Base-by-base conservation (phyloP, 2,797 vertebrate genomes). In the Halcyon leucocephala region DNA sequence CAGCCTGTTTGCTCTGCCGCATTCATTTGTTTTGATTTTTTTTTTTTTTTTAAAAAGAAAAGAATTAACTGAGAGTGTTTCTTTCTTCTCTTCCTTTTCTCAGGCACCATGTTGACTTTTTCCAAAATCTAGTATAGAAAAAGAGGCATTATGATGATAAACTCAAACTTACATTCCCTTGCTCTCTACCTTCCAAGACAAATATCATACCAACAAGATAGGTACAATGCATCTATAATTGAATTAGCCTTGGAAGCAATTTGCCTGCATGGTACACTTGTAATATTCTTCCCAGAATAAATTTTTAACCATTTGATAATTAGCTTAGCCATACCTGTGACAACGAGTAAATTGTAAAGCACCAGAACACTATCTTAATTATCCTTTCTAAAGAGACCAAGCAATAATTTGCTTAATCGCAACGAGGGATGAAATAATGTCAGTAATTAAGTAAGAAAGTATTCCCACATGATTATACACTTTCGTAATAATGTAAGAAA, bases 261-360 rank as follows among this genome's bases (percentile, higher is more conserved):
- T 82, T 80, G 57, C 66, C 62, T 57, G 71, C 93, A 55, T 20
- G 74, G 81, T 84, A 48, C 82, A 42, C 74, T 90, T 76, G 84
- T 88, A 71, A 82, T 73, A 76, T 72, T 95, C 91, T 93, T 96
- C 72, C 64, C 28, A 87, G 95, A 94, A 94, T 90, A 94, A 85
- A 94, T 85, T 96, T 96, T 97, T 97, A 97, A 96, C 96, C 89
- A 81, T 97, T 97, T 92, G 91, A 95, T 95, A 96, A 98, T 97
- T 96, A 97, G 95, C 95, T 95, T 91, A 95, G 86, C 94, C 93
- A 82, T 91, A 96, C 97, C 94, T 94, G 87, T 92, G 96, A 97
- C 97, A 97, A 97, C 86, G 79, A 96, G 96, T 95, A 96, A 96
- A 96, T 96, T 93, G 93, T 95, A 94, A 95, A 97, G 84, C 91